phyloP scores from a whole-genome alignment of 2,797 vertebrate genomes.

The Lutjanus campechanus region DNA sequence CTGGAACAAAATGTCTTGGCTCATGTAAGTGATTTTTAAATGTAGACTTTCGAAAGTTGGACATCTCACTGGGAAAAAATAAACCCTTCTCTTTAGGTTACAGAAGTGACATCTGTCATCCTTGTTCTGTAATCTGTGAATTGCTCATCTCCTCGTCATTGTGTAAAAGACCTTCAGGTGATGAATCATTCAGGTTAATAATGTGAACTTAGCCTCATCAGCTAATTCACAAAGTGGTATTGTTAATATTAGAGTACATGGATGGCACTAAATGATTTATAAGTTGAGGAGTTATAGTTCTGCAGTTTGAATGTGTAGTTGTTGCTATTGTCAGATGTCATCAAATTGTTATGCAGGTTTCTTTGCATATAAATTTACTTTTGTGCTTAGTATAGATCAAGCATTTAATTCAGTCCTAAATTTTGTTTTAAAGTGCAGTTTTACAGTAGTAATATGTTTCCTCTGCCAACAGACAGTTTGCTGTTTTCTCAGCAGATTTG shows the following conservation, averaged over 20 bases:
- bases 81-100: slow-evolving; percentile 4
- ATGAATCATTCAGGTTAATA: neutral
- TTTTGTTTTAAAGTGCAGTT: neutral
- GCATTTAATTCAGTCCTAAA: neutral
- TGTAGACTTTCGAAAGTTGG: slow-evolving; percentile 33
- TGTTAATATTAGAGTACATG: neutral
- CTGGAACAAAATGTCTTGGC: slow-evolving; percentile 60
- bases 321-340: neutral
- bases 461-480: slow-evolving; percentile 13
- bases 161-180: neutral
- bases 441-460: slow-evolving; percentile 9
- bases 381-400: neutral
- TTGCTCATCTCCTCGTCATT: neutral
- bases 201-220: neutral
- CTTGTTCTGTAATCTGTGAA: slow-evolving; percentile 9
- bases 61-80: slow-evolving; percentile 32
- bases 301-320: neutral
- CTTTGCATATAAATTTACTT: neutral
- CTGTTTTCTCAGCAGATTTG: slow-evolving; percentile 40
- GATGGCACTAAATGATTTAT: neutral
- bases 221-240: neutral
- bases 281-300: neutral
- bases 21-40: slow-evolving; percentile 49
- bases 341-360: neutral
- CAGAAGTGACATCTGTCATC: slow-evolving; percentile 30